Evolutionary conservation across 2,888 invertebrate genomes (phyloP), one percentile per base, ranked within the genome.

Genomic region (Clanis bilineata): DNA sequence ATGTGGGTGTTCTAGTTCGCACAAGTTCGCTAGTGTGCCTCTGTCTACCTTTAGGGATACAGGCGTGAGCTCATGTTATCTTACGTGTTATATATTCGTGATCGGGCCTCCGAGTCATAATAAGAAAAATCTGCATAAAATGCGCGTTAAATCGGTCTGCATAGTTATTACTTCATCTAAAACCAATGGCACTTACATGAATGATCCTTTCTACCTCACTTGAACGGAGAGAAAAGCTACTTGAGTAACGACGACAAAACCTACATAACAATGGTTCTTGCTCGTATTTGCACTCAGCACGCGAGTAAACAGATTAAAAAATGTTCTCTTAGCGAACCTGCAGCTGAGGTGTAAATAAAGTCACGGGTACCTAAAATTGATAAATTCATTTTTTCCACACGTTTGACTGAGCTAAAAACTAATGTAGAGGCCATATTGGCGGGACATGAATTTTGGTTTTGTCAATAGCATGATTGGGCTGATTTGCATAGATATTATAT

Each of bases 201-300:
- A 59, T 55, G 41, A 55, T 32, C 43, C 41, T 43, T 32, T 41
- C 32, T 44, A 43, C 41, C 32, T 54, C 55, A 59, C 59, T 59
- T 43, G 54, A 59, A 43, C 18, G 43, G 39, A 54, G 43, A 44
- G 55, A 22, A 55, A 55, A 43, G 54, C 41, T 55, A 51, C 51
- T 32, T 32, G 18, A 51, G 51, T 51, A 51, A 51, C 51, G 32
- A 57, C n/a, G 57, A 18, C 10, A 32, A 28, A 51, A 18, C 18
- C 51, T 51, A 51, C 10, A 18, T 28, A 28, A 28, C 18, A 25
- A 25, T 47, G 47, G 15, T 25, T 28, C n/a, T 7, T 39, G 15
- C 39, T n/a, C 45, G 23, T 45, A 45, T 45, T 45, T 45, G 45
- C 5, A 43, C 21, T 18, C 43, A 18, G 22, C 23, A 9, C 15